phyloP scores from a whole-genome alignment of 1,140 invertebrate species.

The Streblospio benedicti region DNA sequence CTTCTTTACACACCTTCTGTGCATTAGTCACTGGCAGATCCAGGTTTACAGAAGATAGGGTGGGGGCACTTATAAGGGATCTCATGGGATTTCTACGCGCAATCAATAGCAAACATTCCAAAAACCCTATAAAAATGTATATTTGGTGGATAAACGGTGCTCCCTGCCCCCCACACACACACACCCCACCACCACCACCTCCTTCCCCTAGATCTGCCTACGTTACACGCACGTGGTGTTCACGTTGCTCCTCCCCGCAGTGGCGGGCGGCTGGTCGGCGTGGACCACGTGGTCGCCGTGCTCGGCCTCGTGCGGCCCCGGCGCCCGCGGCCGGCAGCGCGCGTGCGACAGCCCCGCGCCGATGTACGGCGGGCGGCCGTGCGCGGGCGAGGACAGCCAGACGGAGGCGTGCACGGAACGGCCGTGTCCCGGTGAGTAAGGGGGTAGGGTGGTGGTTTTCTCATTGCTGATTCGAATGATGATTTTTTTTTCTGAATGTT shows the following conservation, averaged over 20 bases:
- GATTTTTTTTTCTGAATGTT: background rate
- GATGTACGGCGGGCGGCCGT: constrained; percentile 60
- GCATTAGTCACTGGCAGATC: no score
- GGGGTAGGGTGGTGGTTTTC: no score
- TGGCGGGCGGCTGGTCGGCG: constrained; percentile 54
- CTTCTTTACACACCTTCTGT: no score
- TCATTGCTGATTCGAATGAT: no score
- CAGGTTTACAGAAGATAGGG: no score
- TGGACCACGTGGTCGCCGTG: constrained; percentile 59
- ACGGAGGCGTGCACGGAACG: background rate
- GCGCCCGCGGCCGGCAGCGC: constrained; percentile 53
- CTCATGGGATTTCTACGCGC: no score
- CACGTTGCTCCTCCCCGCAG: background rate
- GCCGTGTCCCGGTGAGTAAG: background rate
- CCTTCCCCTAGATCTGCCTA: background rate
- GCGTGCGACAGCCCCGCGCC: constrained; percentile 49
- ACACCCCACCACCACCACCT: background rate
- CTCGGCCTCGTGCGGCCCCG: constrained; percentile 56
- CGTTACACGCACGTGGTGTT: background rate
- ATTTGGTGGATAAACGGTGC: no score
- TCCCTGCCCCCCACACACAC: background rate
- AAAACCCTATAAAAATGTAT: no score
- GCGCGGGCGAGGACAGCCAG: constrained; percentile 22
- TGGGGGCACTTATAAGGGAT: no score
- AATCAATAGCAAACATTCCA: no score